Base-by-base conservation (phyloP, 2,888 invertebrate species). In the Catocala sponsa region DNA sequence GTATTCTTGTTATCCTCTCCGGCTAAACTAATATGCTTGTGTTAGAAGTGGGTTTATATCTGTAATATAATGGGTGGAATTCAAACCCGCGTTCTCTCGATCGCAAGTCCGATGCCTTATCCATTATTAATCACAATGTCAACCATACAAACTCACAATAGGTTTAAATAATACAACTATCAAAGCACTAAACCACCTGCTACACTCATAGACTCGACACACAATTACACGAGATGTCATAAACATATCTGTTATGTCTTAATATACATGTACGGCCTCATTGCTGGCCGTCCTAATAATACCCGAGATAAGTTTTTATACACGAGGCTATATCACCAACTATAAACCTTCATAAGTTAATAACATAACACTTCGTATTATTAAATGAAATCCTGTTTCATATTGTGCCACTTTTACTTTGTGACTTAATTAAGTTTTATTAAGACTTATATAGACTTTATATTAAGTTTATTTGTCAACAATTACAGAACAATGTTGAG, bases 331-430 rank as follows among this genome's bases (percentile, higher is more conserved):
- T 72, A 58, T 35, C 33, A 59, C 41, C 33, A 59, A 70, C 44
- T 48, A 59, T 72, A 59, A 74, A 62, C 47, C 54, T 65, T 56
- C 44, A 33, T 65, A 43, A 58, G 74, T 74, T 59, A 59, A 72
- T 56, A 35, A 46, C 38, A 47, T 50, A 48, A 52, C 9, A 59
- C 43, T 69, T 33, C 44, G 58, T 60, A 69, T 58, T 60, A 54
- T 33, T 43, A n/a, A 43, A 49, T 32, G 11, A 51, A 54, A 51
- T 44, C 33, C 15, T 49, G 13, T 9, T 50, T 43, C 5, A 15
- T 32, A 32, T 4, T 35, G 50, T 46, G 56, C 6, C 43, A 6
- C 25, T 11, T 11, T 11, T 43, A 53, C 25, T 25, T 25, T 25
- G 25, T 25, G 25, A 25, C 25, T 25, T 25, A 25, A 25, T 25